Base-by-base conservation (phyloP, 2,888 invertebrate genomes). In the Tholera decimalis region DNA sequence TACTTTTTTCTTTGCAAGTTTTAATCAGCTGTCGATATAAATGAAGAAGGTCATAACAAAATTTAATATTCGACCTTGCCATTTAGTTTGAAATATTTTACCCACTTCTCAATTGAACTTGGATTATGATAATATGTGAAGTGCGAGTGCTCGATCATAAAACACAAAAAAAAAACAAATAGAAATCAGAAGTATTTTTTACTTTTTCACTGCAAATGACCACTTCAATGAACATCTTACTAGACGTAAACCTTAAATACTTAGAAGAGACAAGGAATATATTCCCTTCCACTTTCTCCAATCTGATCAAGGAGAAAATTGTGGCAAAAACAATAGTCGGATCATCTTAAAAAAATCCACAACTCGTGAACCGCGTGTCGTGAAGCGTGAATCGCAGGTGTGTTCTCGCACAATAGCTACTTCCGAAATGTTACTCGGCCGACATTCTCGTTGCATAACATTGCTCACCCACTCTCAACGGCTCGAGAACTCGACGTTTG, bases 361-460 rank as follows among this genome's bases (percentile, higher is more conserved):
- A 72, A 76, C 58, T 70, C 59, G 72, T 73, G 73, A 67, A 33
- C 35, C 66, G 18, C 43, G 43, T 57, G 64, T 56, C 58, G 69
- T 73, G 71, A 33, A 47, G 55, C 56, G 55, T 73, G 59, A 50
- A 58, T 50, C 72, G 55, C 72, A 71, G 63, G 76, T 70, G 73
- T 26, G 43, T 60, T 56, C 51, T 60, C 61, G 58, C 65, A 79
- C 65, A 80, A 63, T 71, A 75, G 82, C 80, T 72, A 88, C 91
- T 91, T 92, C 91, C 91, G 91, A 91, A 87, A 84, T 83, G 83
- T 77, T 70, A 64, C 73, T 79, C 83, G 88, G 80, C 88, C 88
- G 84, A 87, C 88, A 88, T 89, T 88, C 83, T 70, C 56, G 67
- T 93, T 92, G 87, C 91, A 82, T 90, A 92, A 91, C 33, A 58